Percentiles rank a stretch among this genome's conserved stretches.
Conservation (phyloP, 2,888 invertebrate genomes). For the Petrolisthes cinctipes region DNA sequence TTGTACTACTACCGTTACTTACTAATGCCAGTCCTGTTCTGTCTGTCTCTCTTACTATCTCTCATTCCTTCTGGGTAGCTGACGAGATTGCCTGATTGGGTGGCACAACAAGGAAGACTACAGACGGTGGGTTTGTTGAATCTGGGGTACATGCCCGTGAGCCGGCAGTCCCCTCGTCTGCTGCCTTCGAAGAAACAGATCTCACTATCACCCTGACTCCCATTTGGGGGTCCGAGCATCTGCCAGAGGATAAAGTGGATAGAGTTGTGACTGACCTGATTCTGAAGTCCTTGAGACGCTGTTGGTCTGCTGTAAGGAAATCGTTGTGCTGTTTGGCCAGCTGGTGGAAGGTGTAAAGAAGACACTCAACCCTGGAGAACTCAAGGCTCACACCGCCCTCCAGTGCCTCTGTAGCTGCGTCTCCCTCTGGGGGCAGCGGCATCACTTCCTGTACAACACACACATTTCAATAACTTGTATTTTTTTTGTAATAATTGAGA, state of each 20-base stretch:
- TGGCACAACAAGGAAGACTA: no score
- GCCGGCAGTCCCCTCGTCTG: not conserved
- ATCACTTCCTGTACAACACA: constrained; percentile 81
- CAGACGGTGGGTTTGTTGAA: no score
- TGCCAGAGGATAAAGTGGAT: not conserved
- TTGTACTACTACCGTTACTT: no score
- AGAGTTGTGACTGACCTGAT: constrained; percentile 70
- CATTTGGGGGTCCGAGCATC: not conserved
- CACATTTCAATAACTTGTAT: not conserved
- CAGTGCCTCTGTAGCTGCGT: constrained; percentile 65
- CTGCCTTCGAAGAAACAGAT: no score
- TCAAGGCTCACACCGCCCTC: constrained; percentile 80
- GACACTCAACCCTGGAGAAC: constrained; percentile 93
- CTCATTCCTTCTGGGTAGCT: no score
- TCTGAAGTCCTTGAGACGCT: constrained; percentile 86
- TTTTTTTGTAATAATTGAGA: not conserved
- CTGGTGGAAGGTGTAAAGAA: constrained; percentile 82
- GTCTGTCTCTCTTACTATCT: no score
- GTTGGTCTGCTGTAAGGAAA: constrained; percentile 79
- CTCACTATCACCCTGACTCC: not conserved
- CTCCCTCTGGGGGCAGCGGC: constrained; percentile 81
- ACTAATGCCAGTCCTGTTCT: no score
- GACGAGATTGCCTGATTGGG: no score
- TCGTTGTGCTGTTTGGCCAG: constrained; percentile 84
- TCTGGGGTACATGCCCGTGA: not conserved